Conservation (phyloP, 92 coral and sea anemone genomes). For the Phenganax subtilis region DNA sequence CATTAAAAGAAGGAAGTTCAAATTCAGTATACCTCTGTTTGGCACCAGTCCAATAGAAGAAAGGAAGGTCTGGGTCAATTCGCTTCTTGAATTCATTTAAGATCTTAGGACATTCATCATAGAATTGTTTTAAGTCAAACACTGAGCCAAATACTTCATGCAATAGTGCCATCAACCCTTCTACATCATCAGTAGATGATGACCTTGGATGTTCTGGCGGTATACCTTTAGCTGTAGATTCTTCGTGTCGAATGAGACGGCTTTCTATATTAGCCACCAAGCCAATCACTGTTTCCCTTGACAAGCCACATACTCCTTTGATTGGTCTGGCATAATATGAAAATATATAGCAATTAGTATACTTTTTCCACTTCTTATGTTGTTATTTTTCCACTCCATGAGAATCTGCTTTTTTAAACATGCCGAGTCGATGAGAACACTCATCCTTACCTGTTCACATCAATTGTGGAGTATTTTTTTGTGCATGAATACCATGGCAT, state of each 20-base stretch:
- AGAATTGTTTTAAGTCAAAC: slow-evolving; percentile 56
- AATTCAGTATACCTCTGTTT: slow-evolving; percentile 51
- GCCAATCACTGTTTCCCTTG: slow-evolving; percentile 40
- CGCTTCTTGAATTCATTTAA: slow-evolving; percentile 58
- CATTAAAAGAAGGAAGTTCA: slow-evolving; percentile 55
- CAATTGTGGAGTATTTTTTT: too few species aligned
- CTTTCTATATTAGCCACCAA: slow-evolving; percentile 60
- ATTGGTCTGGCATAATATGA: too few species aligned
- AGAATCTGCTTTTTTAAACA: too few species aligned
- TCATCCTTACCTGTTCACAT: too few species aligned
- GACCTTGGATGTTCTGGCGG: slow-evolving; percentile 66
- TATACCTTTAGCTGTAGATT: slow-evolving; percentile 47
- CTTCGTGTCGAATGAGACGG: slow-evolving; percentile 40
- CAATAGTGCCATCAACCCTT: slow-evolving; percentile 51
- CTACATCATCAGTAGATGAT: slow-evolving; percentile 63
- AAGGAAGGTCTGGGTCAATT: slow-evolving; percentile 49
- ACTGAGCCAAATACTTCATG: slow-evolving; percentile 59
- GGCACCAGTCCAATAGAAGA: slow-evolving; percentile 60
- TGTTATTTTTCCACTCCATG: too few species aligned
- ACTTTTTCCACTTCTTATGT: too few species aligned
- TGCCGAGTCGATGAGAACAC: too few species aligned
- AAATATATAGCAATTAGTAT: too few species aligned
- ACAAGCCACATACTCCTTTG: background rate
- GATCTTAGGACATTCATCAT: slow-evolving; percentile 53
- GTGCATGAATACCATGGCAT: too few species aligned